Evolutionary conservation across 2,888 invertebrate species (phyloP).

Genomic region (Ochropleura plecta): DNA sequence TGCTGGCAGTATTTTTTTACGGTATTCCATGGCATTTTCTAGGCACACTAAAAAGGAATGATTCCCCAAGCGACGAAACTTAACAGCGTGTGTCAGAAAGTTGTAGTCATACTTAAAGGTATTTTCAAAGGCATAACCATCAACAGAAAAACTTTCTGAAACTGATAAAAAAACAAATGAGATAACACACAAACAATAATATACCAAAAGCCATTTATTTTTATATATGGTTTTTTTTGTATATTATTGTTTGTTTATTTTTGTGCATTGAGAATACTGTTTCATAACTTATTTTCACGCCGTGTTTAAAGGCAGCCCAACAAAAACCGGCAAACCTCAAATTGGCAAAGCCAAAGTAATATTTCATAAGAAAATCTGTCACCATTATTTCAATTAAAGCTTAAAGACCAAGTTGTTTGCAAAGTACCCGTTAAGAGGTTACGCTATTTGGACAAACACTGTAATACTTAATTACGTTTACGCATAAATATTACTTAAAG

Average conservation of each 20-base stretch:
- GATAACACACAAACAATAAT: too few species aligned
- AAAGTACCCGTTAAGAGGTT: constrained; percentile 62
- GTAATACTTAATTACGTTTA: constrained; percentile 67
- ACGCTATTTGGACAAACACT: constrained; percentile 64
- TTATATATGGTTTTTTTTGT: too few species aligned
- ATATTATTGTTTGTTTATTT: too few species aligned
- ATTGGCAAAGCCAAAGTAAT: constrained; percentile 22
- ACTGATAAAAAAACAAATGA: too few species aligned
- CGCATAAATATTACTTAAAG: constrained; percentile 70
- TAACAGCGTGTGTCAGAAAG: too few species aligned
- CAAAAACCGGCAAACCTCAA: constrained; percentile 5
- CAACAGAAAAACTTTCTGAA: too few species aligned
- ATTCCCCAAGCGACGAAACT: background rate
- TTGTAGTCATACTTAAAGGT: too few species aligned
- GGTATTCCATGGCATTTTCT: too few species aligned
- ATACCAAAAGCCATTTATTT: too few species aligned
- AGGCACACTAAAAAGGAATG: background rate
- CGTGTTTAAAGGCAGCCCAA: background rate
- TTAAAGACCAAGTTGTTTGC: constrained; percentile 55
- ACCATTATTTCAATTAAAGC: constrained; percentile 53
- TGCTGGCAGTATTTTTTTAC: background rate
- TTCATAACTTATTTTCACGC: background rate
- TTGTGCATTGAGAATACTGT: too few species aligned
- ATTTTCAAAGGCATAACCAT: too few species aligned
- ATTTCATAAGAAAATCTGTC: constrained; percentile 53